These are phyloP conservation scores for Neopipo cinnamomea DNA, from an alignment of 2,113 vertebrate species.

Conservation along the genomic window DNA sequence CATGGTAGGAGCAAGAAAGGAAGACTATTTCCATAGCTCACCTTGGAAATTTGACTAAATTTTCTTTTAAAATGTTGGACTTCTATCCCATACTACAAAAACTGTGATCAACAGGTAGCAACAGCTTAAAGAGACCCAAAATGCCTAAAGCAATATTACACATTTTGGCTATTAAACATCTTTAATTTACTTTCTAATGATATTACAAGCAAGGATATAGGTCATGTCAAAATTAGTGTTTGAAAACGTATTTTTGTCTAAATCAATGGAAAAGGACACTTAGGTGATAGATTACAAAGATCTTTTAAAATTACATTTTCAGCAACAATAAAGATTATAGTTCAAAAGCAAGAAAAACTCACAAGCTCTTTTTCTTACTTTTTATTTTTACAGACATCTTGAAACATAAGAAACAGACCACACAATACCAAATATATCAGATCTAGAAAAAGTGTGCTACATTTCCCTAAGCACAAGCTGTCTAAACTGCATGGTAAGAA, in stretches of 20 bases:
- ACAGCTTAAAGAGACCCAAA: neutral
- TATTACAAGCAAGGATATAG: neutral
- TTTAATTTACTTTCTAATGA: neutral
- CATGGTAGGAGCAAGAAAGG: neutral
- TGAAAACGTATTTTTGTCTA: neutral
- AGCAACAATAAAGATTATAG: neutral
- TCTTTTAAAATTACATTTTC: neutral
- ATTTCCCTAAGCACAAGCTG: neutral
- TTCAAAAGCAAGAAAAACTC: neutral
- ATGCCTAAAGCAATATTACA: neutral
- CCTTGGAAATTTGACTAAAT: neutral
- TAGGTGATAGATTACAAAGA: neutral
- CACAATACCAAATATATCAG: neutral
- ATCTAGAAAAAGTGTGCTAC: neutral
- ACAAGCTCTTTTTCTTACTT: neutral
- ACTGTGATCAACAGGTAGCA: neutral
- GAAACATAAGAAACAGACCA: neutral
- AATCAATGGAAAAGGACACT: neutral
- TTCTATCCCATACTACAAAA: neutral
- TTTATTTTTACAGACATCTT: neutral
- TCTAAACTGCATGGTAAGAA: conserved; percentile 1
- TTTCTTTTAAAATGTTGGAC: neutral
- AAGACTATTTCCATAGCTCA: neutral
- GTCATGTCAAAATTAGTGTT: neutral
- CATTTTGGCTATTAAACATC: neutral